phyloP scores from a whole-genome alignment of 2,888 invertebrate genomes.

The Alentia gelatinosa region DNA sequence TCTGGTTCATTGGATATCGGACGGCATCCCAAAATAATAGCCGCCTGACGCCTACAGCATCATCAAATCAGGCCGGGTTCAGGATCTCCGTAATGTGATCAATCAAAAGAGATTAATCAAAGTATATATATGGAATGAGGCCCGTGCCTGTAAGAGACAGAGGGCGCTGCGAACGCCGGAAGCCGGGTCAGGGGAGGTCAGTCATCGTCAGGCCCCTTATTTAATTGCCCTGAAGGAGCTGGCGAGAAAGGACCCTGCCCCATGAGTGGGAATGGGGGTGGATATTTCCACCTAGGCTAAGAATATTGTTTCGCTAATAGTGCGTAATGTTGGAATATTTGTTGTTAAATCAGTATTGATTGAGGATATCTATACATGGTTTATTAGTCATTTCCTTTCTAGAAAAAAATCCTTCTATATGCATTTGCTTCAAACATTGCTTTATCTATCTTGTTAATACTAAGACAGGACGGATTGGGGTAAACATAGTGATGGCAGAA shows the following conservation, averaged over 20 bases:
- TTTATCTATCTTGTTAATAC: no score
- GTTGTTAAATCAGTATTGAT: no score
- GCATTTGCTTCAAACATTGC: no score
- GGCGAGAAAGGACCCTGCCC: neutral
- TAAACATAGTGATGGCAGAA: no score
- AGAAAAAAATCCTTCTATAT: no score
- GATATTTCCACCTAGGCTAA: no score
- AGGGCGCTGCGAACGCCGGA: neutral
- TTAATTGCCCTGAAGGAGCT: neutral
- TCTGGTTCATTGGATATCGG: constrained; percentile 50
- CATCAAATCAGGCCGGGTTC: constrained; percentile 30
- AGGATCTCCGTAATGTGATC: constrained; percentile 38
- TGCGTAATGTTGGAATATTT: no score
- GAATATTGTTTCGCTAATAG: no score
- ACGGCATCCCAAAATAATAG: constrained; percentile 48
- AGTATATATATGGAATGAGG: neutral
- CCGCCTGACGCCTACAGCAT: neutral
- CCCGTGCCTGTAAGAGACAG: neutral
- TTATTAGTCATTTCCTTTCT: no score
- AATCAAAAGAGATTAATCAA: constrained; percentile 49
- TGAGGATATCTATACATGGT: no score
- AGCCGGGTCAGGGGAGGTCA: neutral
- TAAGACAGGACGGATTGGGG: no score
- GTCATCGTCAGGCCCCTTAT: neutral
- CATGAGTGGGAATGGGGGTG: neutral